Conservation (phyloP, 1,140 invertebrate genomes). For the Bradysia coprophila region DNA sequence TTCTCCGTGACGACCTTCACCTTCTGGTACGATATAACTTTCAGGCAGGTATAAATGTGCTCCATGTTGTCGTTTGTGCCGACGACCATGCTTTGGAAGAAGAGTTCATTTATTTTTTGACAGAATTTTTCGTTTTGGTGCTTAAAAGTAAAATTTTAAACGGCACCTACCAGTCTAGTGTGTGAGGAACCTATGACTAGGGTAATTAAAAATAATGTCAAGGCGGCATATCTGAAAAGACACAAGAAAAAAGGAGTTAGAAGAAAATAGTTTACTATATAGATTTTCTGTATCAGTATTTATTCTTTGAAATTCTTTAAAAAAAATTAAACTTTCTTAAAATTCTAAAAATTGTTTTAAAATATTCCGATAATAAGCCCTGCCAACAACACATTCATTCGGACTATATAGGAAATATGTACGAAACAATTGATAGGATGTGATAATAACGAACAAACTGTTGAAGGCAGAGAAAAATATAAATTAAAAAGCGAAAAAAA, state of each 20-base stretch:
- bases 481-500: no score
- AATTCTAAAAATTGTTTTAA: no score
- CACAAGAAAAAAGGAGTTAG: neutral
- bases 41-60: slow-evolving; percentile 42
- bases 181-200: slow-evolving; percentile 13
- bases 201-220: slow-evolving; percentile 19
- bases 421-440: no score
- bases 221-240: slow-evolving; percentile 11
- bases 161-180: slow-evolving; percentile 17
- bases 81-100: slow-evolving; percentile 25
- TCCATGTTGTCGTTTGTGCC: slow-evolving; percentile 54
- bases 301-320: no score
- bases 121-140: neutral
- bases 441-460: no score
- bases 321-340: no score
- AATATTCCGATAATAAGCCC: no score
- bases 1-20: slow-evolving; percentile 27
- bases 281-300: no score
- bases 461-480: no score
- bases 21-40: slow-evolving; percentile 42
- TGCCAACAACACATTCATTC: no score
- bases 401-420: no score
- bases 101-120: neutral
- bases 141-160: neutral
- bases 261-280: no score